These are phyloP conservation scores for Neodiprion fabricii DNA, from an alignment of 1,140 invertebrate species.

Conservation along the genomic window DNA sequence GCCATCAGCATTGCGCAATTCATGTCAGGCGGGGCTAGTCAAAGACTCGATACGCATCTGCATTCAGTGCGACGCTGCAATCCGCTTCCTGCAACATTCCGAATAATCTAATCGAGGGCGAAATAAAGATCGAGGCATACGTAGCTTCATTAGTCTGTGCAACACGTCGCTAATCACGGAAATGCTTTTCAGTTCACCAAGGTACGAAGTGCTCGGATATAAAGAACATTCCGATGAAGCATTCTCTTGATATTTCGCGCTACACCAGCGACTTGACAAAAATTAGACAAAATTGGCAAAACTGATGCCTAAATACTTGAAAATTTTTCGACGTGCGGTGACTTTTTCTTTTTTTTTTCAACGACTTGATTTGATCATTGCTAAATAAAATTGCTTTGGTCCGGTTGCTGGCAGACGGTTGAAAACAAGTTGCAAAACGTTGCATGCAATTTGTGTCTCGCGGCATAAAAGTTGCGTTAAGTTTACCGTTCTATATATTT, in stretches of 20 bases:
- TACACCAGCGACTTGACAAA: no score
- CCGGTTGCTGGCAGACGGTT: background rate
- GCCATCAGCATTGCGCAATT: no score
- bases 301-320: no score
- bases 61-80: no score
- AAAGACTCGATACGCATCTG: no score
- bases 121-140: background rate
- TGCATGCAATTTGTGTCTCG: background rate
- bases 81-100: no score
- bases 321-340: no score
- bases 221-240: background rate
- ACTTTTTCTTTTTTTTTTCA: no score
- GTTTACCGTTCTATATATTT: background rate
- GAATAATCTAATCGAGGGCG: background rate
- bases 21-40: no score
- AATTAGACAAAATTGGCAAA: no score
- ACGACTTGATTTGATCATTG: background rate
- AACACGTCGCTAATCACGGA: background rate
- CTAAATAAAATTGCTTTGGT: background rate
- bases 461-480: background rate
- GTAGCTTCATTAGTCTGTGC: background rate
- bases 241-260: background rate
- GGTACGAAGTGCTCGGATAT: background rate
- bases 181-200: background rate
- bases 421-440: slow-evolving; percentile 5